Base-by-base conservation (phyloP, 2,113 vertebrate genomes). In the Hystrix brachyura region DNA sequence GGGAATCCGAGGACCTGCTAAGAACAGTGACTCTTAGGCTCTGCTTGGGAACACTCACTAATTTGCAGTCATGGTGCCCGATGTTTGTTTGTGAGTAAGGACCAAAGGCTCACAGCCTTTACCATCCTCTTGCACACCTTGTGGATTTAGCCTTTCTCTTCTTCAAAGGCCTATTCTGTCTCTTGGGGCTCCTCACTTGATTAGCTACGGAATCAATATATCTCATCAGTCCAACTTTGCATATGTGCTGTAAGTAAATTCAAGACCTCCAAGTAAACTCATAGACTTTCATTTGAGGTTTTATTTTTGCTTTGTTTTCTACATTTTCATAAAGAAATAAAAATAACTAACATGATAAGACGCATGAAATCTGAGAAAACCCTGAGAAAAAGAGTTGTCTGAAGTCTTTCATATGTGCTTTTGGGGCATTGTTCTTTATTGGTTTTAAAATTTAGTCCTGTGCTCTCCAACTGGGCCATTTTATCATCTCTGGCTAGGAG, bases 251-350 rank as follows among this genome's bases (percentile, higher is more conserved):
- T 72, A 38, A 38, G 38, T 38, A 38, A 38, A 38, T 38, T 38
- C 38, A 38, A 38, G 38, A 38, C 38, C 38, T 38, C 62, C 69
- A 46, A n/a, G 10, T 51, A 76, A 81, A 85, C 62, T 64, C 57
- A 90, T 7, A 95, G 80, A 67, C 91, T 51, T 92, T 87, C 34
- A 89, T 72, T 87, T 72, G 78, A 65, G 53, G 32, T 48, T 89
- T 91, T 87, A 38, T 38, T 91, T 97, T 65, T 65, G 59, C 74
- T 87, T 43, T 81, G 32, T 46, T 82, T 76, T 78, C 25, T 34
- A 71, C 80, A 62, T 21, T 78, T 51, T 43, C 76, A 38, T 7
- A 83, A 46, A 10, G 21, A 90, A 83, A 74, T 72, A 97, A 60
- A 90, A 86, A 80, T 32, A 64, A 91, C 46, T 59, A 64, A 43